phyloP scores from a whole-genome alignment of 2,888 invertebrate genomes.

The Dione juno region DNA sequence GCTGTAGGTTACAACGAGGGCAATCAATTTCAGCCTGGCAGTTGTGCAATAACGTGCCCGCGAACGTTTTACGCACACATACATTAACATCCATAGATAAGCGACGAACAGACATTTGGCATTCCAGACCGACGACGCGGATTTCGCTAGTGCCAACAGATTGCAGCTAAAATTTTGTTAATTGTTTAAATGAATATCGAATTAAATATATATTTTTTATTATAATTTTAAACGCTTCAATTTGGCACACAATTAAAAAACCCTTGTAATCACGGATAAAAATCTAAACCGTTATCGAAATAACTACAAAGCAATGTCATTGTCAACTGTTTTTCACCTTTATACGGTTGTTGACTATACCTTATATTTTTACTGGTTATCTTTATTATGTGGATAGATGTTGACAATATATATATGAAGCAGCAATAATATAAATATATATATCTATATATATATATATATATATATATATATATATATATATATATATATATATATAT shows the following conservation, averaged over 20 bases:
- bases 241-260: conserved; percentile 33
- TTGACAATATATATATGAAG: neutral
- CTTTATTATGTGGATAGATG: neutral
- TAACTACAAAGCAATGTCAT: conserved; percentile 58
- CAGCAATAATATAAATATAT: conserved; percentile 7
- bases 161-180: conserved; percentile 20
- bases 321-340: conserved; percentile 53
- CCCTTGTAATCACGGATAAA: conserved; percentile 30
- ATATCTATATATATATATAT: no score
- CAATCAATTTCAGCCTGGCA: conserved; percentile 40
- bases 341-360: conserved; percentile 23
- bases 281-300: conserved; percentile 52
- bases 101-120: conserved; percentile 45
- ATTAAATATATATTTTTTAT: conserved; percentile 12
- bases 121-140: conserved; percentile 46
- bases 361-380: conserved; percentile 16
- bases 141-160: conserved; percentile 45
- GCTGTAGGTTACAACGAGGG: conserved; percentile 33
- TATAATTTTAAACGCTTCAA: conserved; percentile 10
- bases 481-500: no score
- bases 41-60: conserved; percentile 54
- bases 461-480: no score
- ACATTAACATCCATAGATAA: conserved; percentile 42
- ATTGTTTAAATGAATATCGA: conserved; percentile 28
- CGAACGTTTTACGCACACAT: conserved; percentile 60